Percentiles rank a stretch among this genome's conserved stretches.
Evolutionary conservation across 2,113 vertebrate species (phyloP).

Genomic region (Eretmochelys imbricata): DNA sequence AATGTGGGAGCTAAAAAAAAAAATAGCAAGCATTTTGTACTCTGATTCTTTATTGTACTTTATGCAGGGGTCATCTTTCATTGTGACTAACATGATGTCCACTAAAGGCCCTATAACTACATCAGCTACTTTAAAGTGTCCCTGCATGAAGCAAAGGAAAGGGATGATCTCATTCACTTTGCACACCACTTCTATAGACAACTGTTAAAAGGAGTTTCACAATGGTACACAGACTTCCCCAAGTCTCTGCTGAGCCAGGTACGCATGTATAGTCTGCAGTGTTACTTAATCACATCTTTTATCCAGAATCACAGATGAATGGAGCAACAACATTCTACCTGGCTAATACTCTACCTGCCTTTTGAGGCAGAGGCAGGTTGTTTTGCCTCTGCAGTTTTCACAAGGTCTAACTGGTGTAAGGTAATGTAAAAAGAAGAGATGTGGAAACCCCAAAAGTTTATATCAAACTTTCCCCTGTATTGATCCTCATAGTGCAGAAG

Average conservation of each 20-base stretch:
- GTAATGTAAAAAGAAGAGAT: not conserved
- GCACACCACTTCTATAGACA: too few relatives aligned
- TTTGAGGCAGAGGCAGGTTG: not conserved
- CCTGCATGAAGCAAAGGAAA: not conserved
- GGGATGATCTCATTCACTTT: not conserved
- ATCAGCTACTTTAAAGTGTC: not conserved
- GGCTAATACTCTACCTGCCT: not conserved
- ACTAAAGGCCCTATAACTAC: not conserved
- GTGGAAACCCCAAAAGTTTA: not conserved
- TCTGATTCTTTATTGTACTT: not conserved
- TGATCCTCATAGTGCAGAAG: not conserved
- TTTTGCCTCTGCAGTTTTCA: not conserved
- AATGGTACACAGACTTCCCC: not conserved
- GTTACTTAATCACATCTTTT: not conserved
- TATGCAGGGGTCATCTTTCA: not conserved
- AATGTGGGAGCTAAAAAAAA: constrained; percentile 17
- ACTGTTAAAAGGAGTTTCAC: not conserved
- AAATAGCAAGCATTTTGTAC: not conserved
- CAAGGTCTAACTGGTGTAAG: not conserved
- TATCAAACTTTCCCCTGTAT: not conserved
- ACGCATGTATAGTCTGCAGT: not conserved
- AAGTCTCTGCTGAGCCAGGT: not conserved
- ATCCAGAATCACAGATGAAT: not conserved
- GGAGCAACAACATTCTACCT: not conserved
- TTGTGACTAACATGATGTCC: not conserved